Base-by-base conservation (phyloP, 2,888 invertebrate genomes). In the Drymonia ruficornis region DNA sequence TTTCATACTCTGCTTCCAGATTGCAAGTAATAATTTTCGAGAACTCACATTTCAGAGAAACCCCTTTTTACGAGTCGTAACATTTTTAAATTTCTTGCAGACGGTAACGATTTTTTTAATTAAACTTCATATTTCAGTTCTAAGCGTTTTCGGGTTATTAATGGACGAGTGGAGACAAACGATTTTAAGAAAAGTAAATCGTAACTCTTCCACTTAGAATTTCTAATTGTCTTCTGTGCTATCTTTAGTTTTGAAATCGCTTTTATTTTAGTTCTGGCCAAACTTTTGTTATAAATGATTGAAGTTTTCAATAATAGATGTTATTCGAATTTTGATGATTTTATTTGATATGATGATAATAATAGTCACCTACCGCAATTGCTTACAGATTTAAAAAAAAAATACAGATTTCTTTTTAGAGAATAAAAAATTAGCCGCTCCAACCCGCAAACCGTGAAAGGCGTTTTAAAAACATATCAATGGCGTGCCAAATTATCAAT, bases 251-350 rank as follows among this genome's bases (percentile, higher is more conserved):
- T 16, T 28, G 15, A 49, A 40, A 40, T 42, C 47, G 46, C 45
- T 49, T 59, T 61, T 59, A 56, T 57, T 60, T 53, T 53, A 55
- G 53, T 47, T 46, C 47, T 52, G 55, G 40, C 43, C 44, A 54
- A 67, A 63, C 53, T 65, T 63, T 36, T 18, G 48, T 57, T 57
- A 65, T 50, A 55, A 65, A 63, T 68, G 49, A 68, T 47, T 59
- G 43, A 15, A 63, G 45, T 63, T 62, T 58, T 52, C 45, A 49
- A 49, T 19, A 23, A 40, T 52, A 55, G 53, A 56, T 31, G 31
- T 1, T 31, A 31, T 28, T 28, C 28, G 28, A 28, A 28, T 28
- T 8, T 28, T 28, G n/a, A n/a, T 2, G 28, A 8, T 28, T 8
- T 28, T 7, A 28, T 28, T 28, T 28, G n/a, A n/a, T n/a, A n/a